phyloP scores from a whole-genome alignment of 2,113 vertebrate genomes.

The Odocoileus virginianus region DNA sequence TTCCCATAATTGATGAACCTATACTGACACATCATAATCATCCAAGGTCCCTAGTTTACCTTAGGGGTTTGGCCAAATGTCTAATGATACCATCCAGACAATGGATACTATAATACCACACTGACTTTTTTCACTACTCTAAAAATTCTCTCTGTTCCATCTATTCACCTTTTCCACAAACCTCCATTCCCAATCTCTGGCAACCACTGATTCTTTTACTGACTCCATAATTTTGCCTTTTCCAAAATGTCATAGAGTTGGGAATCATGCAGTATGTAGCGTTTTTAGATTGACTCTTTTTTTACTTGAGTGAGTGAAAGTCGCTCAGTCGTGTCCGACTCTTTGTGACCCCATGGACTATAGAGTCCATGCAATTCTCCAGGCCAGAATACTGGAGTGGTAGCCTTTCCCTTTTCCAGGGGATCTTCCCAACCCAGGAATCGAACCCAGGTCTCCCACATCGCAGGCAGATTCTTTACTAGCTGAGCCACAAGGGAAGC shows the following conservation, averaged over 20 bases:
- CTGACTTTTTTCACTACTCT: neutral
- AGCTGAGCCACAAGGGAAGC: neutral
- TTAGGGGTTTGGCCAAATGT: neutral
- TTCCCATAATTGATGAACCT: neutral
- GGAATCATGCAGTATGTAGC: neutral
- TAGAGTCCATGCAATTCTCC: neutral
- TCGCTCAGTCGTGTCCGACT: neutral
- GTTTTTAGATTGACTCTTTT: neutral
- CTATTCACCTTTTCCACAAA: neutral
- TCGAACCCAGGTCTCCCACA: neutral
- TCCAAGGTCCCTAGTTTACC: neutral
- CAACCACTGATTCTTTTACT: neutral
- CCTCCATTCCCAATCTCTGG: neutral
- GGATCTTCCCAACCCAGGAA: neutral
- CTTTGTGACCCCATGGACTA: neutral
- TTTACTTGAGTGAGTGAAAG: neutral
- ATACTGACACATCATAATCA: neutral
- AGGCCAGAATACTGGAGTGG: neutral
- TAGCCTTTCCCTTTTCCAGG: neutral
- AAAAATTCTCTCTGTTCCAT: neutral
- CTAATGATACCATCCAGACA: neutral
- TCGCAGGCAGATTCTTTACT: neutral
- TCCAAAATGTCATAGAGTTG: neutral
- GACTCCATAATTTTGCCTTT: neutral
- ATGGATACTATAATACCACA: neutral